Base-by-base conservation (phyloP, 2,797 vertebrate species). In the Propithecus perrieri region DNA sequence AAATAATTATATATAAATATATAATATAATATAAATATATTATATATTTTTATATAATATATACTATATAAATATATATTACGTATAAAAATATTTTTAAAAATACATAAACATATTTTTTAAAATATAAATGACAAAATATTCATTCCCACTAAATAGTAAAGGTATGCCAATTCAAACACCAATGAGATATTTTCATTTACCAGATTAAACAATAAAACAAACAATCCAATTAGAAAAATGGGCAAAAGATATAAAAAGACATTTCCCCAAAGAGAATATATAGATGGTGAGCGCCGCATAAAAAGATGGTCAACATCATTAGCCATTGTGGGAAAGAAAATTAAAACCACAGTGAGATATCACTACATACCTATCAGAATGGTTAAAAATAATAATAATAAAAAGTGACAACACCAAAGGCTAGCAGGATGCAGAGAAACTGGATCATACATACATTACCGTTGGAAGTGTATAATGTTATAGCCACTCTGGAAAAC, bases 141-240 rank as follows among this genome's bases (percentile, higher is more conserved):
- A 7, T 24, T 95, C 11, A 87, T 78, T 95, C 48, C 89, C 50
- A 61, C 8, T 79, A 88, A 71, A 65, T 80, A 87, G 28, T 91
- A 89, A 88, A 76, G 69, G 89, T 87, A 89, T 59, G 20, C 24
- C 33, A 81, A 59, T 65, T 75, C 38, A 91, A 74, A 76, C 7
- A 88, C 48, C 43, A 89, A 26, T 57, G 57, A 79, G 17, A 41
- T 50, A 48, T 80, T 92, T 95, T 92, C 14, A 63, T 76, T 89
- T 90, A 55, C 84, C 46, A 85, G 20, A n/a, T 87, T 81, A 89
- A 96, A 94, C 7, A 86, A 63, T 92, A 92, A 97, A 91, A 83
- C 41, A 95, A 95, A 59, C 3, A 35, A 55, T 67, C 79, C 76
- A 90, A 59, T 38, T 53, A 48, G 10, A 92, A 93, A 97, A 85